Base-by-base conservation (phyloP, 2,797 vertebrate species). In the Bovichtus diacanthus region DNA sequence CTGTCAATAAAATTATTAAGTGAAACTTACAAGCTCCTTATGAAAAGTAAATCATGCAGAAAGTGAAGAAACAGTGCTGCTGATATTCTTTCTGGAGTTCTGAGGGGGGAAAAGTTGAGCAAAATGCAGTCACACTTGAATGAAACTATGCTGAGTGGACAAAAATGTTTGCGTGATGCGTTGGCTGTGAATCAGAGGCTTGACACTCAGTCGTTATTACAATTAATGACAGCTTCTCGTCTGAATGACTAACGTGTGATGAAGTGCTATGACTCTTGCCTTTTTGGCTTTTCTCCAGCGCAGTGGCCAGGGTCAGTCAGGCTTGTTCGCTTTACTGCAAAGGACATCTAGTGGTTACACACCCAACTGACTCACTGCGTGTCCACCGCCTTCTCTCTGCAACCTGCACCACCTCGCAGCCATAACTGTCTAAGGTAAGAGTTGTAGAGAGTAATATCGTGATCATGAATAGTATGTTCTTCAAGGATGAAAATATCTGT, bases 161-260 rank as follows among this genome's bases (percentile, higher is more conserved):
- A 75, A 6, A 90, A 88, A 83, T 78, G 81, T 84, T 85, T 80
- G 70, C 62, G 18, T 51, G 83, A 81, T 83, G 85, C 46, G 46
- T 59, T 71, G 78, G 79, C 85, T 76, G 70, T 94, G 94, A 95
- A 89, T 95, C 94, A 94, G 80, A 86, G 80, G 67, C 81, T 79
- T 84, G 84, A 89, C 86, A 70, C 86, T 87, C 85, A 56, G 49
- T 85, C 41, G 87, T 87, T 90, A 86, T 89, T 87, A 93, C 85
- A 83, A 81, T 90, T 87, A 91, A 94, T 85, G 93, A 95, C 94
- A 94, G 87, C 68, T 12, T 88, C 84, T 83, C 78, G 49, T 78
- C 88, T 55, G 73, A 82, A 41, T 86, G 91, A 93, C 88, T 92
- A 89, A 87, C 49, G 25, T 50, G 82, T 69, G 81, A 86, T 82